Evolutionary conservation across 2,113 vertebrate genomes (phyloP), one percentile per base, ranked within the genome.

Genomic region (Corvus moneduloides): DNA sequence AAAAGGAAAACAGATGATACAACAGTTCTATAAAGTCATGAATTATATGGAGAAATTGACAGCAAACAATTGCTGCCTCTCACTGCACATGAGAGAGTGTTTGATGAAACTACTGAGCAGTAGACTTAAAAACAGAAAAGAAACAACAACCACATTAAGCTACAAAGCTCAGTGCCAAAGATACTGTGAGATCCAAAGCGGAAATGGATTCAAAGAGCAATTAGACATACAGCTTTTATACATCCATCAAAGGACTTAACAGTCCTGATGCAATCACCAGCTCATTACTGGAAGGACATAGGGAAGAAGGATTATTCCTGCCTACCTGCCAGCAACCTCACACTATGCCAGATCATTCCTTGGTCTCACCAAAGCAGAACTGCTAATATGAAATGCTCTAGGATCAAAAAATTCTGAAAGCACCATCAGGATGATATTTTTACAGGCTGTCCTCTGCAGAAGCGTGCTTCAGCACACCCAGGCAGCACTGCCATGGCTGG

Each of bases 191-290:
- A 80, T 71, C 83, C 89, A 73, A 66, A 81, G 68, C 0, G 0
- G 79, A 90, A 95, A 95, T 77, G 86, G 72, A 61, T 80, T 77
- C 76, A 76, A 67, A 86, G 76, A 81, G 74, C 76, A 77, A 63
- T 84, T 5, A 88, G 78, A 68, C 41, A 26, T 21, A 48, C 3
- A 81, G 83, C 59, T 95, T 77, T 93, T 84, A 49, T 12, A 62
- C 7, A 88, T 39, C 68, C 89, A 89, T 76, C 90, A 92, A 52
- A 88, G 71, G 62, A 19, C 37, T 85, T 66, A 3, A 82, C 84
- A 43, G 44, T 18, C 55, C 85, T 62, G 83, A 73, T 71, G 83
- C 92, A 88, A 86, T 86, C 76, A 62, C 46, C 82, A 71, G 35
- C 72, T 71, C 72, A 55, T 90, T 88, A 74, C 83, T 75, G 80